These are phyloP conservation scores for Meloidogyne exigua DNA, from an alignment of 1,140 invertebrate genomes.

Conservation along the genomic window DNA sequence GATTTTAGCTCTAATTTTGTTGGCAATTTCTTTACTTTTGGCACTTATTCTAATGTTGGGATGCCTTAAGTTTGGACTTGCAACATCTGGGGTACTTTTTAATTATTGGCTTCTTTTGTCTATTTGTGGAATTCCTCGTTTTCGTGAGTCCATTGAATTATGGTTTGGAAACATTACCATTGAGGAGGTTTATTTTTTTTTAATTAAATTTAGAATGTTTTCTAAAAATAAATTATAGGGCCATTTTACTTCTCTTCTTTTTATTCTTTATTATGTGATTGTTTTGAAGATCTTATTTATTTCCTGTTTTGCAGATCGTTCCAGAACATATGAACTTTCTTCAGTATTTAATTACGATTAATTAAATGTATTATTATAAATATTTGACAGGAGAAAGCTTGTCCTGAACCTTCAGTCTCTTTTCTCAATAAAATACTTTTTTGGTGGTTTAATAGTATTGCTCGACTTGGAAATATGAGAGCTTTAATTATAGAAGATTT, in stretches of 20 bases:
- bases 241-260: conserved; percentile 1
- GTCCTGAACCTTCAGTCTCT: conserved; percentile 78
- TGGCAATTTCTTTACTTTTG: conserved; percentile 34
- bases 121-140: conserved; percentile 56
- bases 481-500: conserved; percentile 79
- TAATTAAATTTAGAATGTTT: not conserved
- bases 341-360: conserved; percentile 9
- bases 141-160: conserved; percentile 46
- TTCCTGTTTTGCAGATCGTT: conserved; percentile 18
- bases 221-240: conserved; percentile 11
- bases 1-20: not conserved
- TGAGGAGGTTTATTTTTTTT: not conserved
- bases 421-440: conserved; percentile 84
- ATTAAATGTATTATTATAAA: conserved; percentile 11
- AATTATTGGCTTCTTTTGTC: conserved; percentile 54
- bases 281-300: conserved; percentile 11
- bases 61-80: conserved; percentile 43
- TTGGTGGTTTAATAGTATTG: conserved; percentile 80
- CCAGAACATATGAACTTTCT: not conserved
- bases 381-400: conserved; percentile 67
- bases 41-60: conserved; percentile 47
- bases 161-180: conserved; percentile 13
- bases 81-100: conserved; percentile 56
- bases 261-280: conserved; percentile 18
- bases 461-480: conserved; percentile 48